Conservation (phyloP, 1,140 invertebrate species). For the Bicyclus anynana region DNA sequence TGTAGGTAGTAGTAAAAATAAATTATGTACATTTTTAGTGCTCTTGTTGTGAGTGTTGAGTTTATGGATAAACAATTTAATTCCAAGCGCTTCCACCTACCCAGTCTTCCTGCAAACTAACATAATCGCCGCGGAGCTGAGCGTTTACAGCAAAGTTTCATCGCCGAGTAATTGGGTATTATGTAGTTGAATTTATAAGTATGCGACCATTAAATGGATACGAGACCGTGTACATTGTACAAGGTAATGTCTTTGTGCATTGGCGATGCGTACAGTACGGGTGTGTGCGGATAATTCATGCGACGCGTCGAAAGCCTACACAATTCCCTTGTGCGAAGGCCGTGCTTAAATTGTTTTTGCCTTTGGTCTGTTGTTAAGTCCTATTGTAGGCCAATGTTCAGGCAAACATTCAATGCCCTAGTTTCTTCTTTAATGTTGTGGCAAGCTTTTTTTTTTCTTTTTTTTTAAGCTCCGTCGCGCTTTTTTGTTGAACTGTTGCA, state of each 20-base stretch:
- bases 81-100: background rate
- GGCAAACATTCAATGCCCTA: conserved; percentile 54
- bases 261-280: conserved; percentile 26
- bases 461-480: no score
- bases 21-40: no score
- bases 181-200: conserved; percentile 9
- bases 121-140: background rate
- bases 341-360: conserved; percentile 61
- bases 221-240: conserved; percentile 11
- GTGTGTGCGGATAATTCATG: conserved; percentile 45
- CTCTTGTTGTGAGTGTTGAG: no score
- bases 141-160: background rate
- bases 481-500: no score
- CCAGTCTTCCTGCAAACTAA: background rate
- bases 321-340: conserved; percentile 43
- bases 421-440: conserved; percentile 35
- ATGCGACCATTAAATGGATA: conserved; percentile 13
- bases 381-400: conserved; percentile 58
- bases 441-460: background rate
- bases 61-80: background rate
- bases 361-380: conserved; percentile 55
- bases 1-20: no score
- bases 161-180: background rate
- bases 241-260: conserved; percentile 23
- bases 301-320: conserved; percentile 48